Percentiles rank a stretch among this genome's conserved stretches.
Evolutionary conservation across 1,140 invertebrate genomes (phyloP).

Genomic region (Drosophila nigromelanica): DNA sequence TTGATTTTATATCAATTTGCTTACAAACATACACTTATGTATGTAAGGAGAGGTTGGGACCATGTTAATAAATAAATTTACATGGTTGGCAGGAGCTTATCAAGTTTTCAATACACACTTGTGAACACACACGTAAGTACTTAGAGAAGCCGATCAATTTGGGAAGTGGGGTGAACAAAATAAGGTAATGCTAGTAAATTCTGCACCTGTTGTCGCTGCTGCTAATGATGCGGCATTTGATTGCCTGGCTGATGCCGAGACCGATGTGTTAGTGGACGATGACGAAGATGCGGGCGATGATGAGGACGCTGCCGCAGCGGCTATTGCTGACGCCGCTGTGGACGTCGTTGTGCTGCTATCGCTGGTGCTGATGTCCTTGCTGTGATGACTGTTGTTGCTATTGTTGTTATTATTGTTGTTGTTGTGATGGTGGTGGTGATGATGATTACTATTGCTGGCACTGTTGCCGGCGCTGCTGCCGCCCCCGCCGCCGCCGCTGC

Average conservation of each 20-base stretch:
- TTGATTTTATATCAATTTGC: constrained; percentile 48
- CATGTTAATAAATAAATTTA: neutral
- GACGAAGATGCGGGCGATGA: constrained; percentile 30
- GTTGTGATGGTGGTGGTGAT: constrained; percentile 66
- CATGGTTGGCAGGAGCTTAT: constrained; percentile 27
- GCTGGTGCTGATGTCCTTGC: constrained; percentile 45
- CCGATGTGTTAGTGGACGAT: constrained; percentile 32
- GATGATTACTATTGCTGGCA: constrained; percentile 59
- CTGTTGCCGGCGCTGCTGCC: constrained; percentile 52
- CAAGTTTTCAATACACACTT: neutral
- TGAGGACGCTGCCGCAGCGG: constrained; percentile 18
- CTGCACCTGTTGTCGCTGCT: constrained; percentile 56
- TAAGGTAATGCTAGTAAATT: constrained; percentile 19
- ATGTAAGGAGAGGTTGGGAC: neutral
- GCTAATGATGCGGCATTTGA: constrained; percentile 34
- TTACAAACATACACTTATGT: too few relatives aligned
- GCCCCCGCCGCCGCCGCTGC: constrained; percentile 52
- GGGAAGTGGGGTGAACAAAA: neutral
- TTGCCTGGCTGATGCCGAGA: constrained; percentile 41
- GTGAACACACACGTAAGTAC: neutral
- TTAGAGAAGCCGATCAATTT: neutral
- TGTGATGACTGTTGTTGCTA: constrained; percentile 33
- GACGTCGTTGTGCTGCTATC: constrained; percentile 34
- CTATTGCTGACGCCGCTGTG: constrained; percentile 13
- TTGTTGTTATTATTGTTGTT: constrained; percentile 31